phyloP scores from a whole-genome alignment of 2,888 invertebrate genomes.

The Harpagoxenus sublaevis region DNA sequence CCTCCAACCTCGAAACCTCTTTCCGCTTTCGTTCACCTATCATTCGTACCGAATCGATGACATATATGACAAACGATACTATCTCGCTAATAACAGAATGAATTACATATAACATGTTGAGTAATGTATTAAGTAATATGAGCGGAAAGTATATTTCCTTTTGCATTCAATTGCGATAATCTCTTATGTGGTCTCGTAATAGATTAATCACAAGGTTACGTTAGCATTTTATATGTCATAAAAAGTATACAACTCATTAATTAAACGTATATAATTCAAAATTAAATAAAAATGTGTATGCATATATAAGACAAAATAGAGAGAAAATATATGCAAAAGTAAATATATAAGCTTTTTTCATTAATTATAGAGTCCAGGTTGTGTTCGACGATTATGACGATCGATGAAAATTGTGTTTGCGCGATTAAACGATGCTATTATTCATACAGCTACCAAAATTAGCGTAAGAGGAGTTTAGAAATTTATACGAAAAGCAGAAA shows the following conservation, averaged over 20 bases:
- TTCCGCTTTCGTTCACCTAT: conserved; percentile 46
- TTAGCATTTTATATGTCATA: not conserved
- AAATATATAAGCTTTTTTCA: not conserved
- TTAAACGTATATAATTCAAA: not conserved
- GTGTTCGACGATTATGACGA: not conserved
- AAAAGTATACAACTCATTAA: not conserved
- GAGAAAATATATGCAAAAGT: not conserved
- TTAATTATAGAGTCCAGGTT: not conserved
- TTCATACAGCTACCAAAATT: not conserved
- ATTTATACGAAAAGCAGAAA: not conserved
- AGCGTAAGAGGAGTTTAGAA: not conserved
- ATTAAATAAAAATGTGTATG: not conserved
- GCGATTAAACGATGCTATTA: not conserved
- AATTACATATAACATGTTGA: not conserved
- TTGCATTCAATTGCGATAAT: not conserved
- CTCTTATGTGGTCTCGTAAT: not conserved
- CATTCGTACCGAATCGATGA: not conserved
- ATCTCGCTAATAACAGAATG: not conserved
- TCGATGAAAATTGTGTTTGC: not conserved
- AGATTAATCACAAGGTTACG: not conserved
- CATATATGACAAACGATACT: not conserved
- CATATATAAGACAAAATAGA: not conserved
- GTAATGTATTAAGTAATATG: conserved; percentile 8
- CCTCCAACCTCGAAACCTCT: conserved; percentile 43
- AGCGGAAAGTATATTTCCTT: not conserved